Percentiles rank a stretch among this genome's conserved stretches.
These are phyloP conservation scores for Anseranas semipalmata DNA, from an alignment of 2,113 vertebrate species.

Conservation along the genomic window DNA sequence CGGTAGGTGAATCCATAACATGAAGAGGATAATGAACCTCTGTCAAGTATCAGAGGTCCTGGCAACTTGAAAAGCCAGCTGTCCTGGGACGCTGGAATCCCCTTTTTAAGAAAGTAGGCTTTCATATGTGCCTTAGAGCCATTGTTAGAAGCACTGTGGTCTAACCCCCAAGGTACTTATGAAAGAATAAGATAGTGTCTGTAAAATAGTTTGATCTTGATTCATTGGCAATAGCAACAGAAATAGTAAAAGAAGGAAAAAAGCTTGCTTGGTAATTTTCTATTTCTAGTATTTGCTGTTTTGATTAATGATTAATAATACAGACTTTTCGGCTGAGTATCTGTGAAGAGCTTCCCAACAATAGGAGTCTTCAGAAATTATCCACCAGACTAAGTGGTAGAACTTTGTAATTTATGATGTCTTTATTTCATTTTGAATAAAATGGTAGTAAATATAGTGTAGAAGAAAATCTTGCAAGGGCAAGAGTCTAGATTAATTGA, in stretches of 20 bases:
- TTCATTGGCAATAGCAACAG: not conserved
- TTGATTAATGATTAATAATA: not conserved
- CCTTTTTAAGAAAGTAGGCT: not conserved
- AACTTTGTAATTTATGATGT: constrained; percentile 17
- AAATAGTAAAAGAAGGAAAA: not conserved
- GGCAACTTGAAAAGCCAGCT: not conserved
- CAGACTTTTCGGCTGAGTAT: not conserved
- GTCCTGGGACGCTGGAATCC: not conserved
- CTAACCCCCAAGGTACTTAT: not conserved
- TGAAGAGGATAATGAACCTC: not conserved
- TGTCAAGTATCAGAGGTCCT: not conserved
- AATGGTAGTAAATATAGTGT: not conserved
- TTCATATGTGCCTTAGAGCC: not conserved
- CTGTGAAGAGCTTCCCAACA: constrained; percentile 17
- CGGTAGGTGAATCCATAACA: not conserved
- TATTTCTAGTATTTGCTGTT: not conserved
- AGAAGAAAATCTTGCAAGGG: not conserved
- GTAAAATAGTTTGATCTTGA: not conserved
- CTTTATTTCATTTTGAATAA: constrained; percentile 42
- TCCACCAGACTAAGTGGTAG: not conserved
- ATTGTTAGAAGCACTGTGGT: not conserved
- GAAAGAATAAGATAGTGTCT: not conserved
- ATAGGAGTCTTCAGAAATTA: constrained; percentile 35
- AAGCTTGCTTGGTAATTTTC: not conserved
- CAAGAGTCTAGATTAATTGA: not conserved